Evolutionary conservation across 2,113 vertebrate species (phyloP), one percentile per base, ranked within the genome.

Genomic region (Actenoides hombroni): DNA sequence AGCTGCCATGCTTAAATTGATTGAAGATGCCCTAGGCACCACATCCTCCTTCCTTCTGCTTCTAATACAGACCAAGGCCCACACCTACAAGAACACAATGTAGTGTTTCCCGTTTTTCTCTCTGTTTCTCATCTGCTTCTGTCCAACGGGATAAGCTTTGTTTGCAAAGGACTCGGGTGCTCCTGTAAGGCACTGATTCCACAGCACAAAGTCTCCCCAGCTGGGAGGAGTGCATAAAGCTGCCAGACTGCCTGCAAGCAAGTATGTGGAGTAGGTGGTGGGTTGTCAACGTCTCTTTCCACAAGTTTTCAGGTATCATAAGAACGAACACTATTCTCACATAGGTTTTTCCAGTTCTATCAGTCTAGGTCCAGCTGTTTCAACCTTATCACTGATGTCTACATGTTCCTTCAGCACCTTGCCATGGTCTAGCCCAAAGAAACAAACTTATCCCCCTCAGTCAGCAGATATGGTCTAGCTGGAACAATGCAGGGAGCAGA

Each of bases 21-120:
- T 51, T 0, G 0, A 57, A 37, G 37, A 35, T 9, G 3, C 15
- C 44, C 61, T 11, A 6, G 40, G 33, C 26, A 49, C 9, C 46
- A 16, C 42, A 28, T 35, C 40, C 13, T 84, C n/a, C 53, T 79
- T 39, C 35, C 6, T 77, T 26, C 14, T n/a, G 24, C 11, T 61
- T 70, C 44, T 48, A 25, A 0, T 1, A 56, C 15, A 67, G 42
- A 75, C 25, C 23, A 19, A 46, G 44, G 6, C 42, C 1, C 2
- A 54, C 15, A 18, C 42, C 40, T 13, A 39, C 9, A 33, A 37
- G 15, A 79, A 23, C n/a, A 63, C 39, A 19, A 23, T 25, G 28
- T 7, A 37, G 14, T 6, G 5, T 33, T 29, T 69, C 23, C 49
- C 77, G 63, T 33, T 82, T 65, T 75, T 78, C 39, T 74, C 5